Conservation (phyloP, 2,113 vertebrate genomes). For the Aptenodytes forsteri region DNA sequence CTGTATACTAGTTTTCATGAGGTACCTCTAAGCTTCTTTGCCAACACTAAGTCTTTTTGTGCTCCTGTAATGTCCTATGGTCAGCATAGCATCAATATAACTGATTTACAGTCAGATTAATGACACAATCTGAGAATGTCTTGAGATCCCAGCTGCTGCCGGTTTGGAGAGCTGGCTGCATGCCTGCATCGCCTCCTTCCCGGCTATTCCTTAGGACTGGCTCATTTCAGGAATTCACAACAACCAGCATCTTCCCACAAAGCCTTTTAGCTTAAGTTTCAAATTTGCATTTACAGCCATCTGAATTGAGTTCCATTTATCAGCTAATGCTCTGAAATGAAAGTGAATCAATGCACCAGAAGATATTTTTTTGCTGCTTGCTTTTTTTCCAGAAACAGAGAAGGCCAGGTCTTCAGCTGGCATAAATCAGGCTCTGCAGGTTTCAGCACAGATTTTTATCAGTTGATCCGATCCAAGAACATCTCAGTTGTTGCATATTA, state of each 20-base stretch:
- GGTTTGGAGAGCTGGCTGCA: neutral
- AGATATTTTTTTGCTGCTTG: neutral
- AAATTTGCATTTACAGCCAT: neutral
- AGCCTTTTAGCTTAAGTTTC: neutral
- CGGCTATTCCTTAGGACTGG: neutral
- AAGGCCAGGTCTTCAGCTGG: neutral
- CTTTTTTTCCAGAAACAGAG: neutral
- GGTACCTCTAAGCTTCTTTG: neutral
- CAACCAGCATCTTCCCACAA: neutral
- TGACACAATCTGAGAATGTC: neutral
- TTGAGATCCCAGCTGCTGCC: neutral
- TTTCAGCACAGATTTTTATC: neutral
- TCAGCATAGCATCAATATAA: neutral
- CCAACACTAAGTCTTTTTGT: neutral
- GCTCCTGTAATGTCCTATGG: neutral
- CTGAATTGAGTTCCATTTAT: neutral
- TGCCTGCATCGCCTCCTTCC: rapidly evolving
- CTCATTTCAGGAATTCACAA: neutral
- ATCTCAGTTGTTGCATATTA: neutral
- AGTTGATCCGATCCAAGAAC: neutral
- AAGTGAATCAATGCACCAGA: neutral
- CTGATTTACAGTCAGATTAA: neutral
- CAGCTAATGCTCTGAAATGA: neutral
- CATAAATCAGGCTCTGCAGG: neutral
- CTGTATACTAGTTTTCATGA: neutral